phyloP scores from a whole-genome alignment of 37 sponge, comb jelly and placozoan genomes.

The Agelas oroides region DNA sequence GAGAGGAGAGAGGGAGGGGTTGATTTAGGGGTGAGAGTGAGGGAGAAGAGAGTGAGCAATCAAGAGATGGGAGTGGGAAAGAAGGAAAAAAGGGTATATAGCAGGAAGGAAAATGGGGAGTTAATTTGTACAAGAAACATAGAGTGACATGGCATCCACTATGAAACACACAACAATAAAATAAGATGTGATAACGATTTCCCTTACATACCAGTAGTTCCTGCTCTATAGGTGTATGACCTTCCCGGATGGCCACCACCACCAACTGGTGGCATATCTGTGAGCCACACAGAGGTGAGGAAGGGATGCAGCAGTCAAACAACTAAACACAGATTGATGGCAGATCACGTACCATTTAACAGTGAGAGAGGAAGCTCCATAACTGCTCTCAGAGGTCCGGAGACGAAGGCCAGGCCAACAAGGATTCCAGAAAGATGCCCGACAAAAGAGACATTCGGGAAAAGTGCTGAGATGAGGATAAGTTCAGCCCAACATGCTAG shows the following conservation, averaged over 20 bases:
- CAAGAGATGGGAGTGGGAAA: background rate
- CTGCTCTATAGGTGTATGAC: slow-evolving; percentile 38
- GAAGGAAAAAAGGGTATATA: too few species aligned
- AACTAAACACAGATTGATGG: background rate
- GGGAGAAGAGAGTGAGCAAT: background rate
- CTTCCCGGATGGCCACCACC: background rate
- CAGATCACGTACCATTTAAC: background rate
- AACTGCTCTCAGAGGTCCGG: slow-evolving; percentile 68
- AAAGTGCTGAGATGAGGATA: slow-evolving; percentile 83
- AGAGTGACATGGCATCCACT: too few species aligned
- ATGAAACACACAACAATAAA: too few species aligned
- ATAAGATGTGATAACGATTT: background rate
- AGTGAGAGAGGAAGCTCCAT: slow-evolving; percentile 71
- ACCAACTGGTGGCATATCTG: background rate
- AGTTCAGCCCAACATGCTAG: slow-evolving; percentile 95
- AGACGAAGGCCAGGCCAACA: slow-evolving; percentile 87
- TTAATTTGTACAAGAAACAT: too few species aligned
- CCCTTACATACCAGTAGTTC: slow-evolving; percentile 9
- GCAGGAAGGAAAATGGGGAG: too few species aligned
- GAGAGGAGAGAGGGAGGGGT: background rate
- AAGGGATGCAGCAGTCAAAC: too few species aligned
- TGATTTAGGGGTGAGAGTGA: background rate
- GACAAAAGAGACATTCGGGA: slow-evolving; percentile 94
- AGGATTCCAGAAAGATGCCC: slow-evolving; percentile 98
- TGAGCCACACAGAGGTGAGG: background rate